Conservation (phyloP, 2,113 vertebrate species). For the Gallinago paraguaiae region DNA sequence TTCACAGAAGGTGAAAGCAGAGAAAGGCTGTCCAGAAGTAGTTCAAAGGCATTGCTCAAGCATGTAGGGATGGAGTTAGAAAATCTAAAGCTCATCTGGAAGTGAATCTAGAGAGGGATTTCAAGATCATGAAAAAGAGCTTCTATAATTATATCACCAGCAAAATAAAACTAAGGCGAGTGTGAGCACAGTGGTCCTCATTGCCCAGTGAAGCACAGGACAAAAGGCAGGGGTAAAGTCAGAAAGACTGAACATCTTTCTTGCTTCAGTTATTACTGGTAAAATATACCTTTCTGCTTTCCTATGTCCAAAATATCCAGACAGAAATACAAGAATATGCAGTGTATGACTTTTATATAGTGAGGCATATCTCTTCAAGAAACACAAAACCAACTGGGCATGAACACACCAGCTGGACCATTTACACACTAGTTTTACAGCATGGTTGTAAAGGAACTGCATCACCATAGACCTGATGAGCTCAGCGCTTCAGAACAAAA, state of each 20-base stretch:
- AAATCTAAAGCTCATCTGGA: not conserved
- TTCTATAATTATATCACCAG: not conserved
- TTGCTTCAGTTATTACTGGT: not conserved
- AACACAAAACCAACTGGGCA: not conserved
- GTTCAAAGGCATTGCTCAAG: not conserved
- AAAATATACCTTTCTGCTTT: not conserved
- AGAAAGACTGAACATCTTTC: not conserved
- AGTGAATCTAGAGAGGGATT: not conserved
- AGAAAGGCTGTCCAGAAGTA: not conserved
- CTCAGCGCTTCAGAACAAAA: not conserved
- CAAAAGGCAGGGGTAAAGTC: not conserved
- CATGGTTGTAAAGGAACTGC: not conserved
- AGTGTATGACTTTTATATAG: not conserved
- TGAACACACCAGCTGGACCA: not conserved
- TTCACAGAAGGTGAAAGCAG: not conserved
- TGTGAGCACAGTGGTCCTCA: not conserved
- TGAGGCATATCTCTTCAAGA: not conserved
- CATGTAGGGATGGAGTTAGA: not conserved
- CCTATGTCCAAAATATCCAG: not conserved
- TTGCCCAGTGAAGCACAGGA: not conserved
- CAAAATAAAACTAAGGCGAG: not conserved
- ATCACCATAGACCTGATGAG: not conserved
- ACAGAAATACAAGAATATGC: not conserved
- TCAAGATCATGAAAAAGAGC: not conserved
- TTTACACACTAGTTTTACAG: not conserved